These are phyloP conservation scores for Acanthosepion lycidas DNA, from an alignment of 2,888 invertebrate species.

Conservation along the genomic window DNA sequence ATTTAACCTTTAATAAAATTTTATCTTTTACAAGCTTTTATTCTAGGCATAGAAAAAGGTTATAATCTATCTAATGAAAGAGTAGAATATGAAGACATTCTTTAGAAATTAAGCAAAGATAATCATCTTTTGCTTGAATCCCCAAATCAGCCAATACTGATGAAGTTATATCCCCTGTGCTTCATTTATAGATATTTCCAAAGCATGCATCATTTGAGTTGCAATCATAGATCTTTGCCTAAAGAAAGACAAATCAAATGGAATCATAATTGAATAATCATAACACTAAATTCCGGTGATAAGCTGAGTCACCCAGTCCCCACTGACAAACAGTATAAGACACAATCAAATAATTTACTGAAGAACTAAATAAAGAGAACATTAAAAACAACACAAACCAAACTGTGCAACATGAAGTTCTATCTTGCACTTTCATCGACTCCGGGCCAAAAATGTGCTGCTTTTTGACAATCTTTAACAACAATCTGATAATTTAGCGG, in stretches of 20 bases:
- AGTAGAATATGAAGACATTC: neutral
- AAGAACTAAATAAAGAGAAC: neutral
- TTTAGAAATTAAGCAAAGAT: neutral
- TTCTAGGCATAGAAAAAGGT: neutral
- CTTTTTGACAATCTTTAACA: neutral
- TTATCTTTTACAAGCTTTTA: neutral
- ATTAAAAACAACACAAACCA: neutral
- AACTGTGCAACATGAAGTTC: neutral
- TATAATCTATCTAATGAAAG: neutral
- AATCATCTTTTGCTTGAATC: neutral
- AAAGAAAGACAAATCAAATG: neutral
- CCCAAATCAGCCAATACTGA: neutral
- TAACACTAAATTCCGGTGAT: neutral
- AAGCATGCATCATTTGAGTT: neutral
- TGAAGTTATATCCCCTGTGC: neutral
- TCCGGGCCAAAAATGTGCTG: neutral
- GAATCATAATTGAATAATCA: conserved; percentile 33
- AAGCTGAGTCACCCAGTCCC: neutral
- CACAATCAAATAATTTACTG: neutral
- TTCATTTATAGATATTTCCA: neutral
- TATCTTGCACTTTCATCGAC: neutral
- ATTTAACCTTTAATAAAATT: neutral
- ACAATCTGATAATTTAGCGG: conserved; percentile 14
- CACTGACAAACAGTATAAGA: neutral
- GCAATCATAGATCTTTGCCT: neutral